These are phyloP conservation scores for Drosophila arizonae DNA, from an alignment of 1,140 invertebrate species.

Conservation along the genomic window DNA sequence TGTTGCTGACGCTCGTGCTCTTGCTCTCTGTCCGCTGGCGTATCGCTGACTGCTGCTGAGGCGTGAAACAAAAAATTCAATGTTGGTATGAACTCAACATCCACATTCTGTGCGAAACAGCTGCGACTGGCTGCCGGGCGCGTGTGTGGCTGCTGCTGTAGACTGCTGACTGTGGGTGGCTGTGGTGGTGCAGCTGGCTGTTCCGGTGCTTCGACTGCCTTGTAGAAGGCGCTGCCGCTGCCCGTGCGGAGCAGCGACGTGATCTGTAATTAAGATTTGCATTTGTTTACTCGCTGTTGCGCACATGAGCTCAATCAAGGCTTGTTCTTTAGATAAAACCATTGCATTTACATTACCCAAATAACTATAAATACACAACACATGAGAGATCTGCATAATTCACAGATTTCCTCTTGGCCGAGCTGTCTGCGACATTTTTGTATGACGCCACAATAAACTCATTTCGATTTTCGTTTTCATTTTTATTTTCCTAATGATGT, in stretches of 20 bases:
- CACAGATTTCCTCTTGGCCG: slow-evolving; percentile 36
- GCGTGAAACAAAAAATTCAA: slow-evolving; percentile 62
- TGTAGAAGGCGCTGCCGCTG: slow-evolving; percentile 62
- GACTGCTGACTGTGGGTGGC: background rate
- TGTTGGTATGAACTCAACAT: slow-evolving; percentile 74
- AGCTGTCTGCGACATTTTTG: slow-evolving; percentile 51
- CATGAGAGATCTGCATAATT: background rate
- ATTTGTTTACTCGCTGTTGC: background rate
- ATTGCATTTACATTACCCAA: background rate
- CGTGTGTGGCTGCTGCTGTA: slow-evolving; percentile 19
- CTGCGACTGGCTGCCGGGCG: slow-evolving; percentile 1
- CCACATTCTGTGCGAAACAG: slow-evolving; percentile 41
- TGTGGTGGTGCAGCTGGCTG: slow-evolving; percentile 21
- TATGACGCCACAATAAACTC: slow-evolving; percentile 53
- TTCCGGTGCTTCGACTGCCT: slow-evolving; percentile 57
- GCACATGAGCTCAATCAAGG: too few species aligned
- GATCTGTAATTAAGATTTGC: slow-evolving; percentile 58
- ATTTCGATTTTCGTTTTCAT: slow-evolving; percentile 47
- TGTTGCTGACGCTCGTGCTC: slow-evolving; percentile 50
- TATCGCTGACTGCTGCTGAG: slow-evolving; percentile 17
- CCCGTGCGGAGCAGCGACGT: slow-evolving; percentile 72
- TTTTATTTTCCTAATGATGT: slow-evolving; percentile 62
- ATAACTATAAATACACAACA: background rate
- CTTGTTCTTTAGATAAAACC: too few species aligned
- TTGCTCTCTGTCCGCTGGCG: slow-evolving; percentile 12